Evolutionary conservation across 2,888 invertebrate species (phyloP).

Genomic region (Hyles lineata): DNA sequence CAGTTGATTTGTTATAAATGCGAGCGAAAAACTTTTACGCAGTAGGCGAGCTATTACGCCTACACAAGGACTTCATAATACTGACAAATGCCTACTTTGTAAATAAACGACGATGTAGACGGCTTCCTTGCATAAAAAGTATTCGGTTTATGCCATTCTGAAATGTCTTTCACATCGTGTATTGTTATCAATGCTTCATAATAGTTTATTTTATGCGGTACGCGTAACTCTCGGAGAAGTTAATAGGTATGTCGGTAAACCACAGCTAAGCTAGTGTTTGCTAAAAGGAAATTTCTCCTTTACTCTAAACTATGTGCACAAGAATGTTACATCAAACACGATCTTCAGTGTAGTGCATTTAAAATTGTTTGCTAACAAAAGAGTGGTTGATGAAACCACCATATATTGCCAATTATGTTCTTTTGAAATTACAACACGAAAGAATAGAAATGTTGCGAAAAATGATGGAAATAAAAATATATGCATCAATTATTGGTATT

Average conservation of each 20-base stretch:
- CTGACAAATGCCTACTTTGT: background rate
- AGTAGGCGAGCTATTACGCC: background rate
- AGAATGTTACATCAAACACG: background rate
- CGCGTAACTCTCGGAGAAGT: too few relatives aligned
- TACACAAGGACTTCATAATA: background rate
- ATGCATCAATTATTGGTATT: constrained; percentile 41
- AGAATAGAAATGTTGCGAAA: constrained; percentile 20
- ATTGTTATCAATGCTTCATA: too few relatives aligned
- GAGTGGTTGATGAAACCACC: background rate
- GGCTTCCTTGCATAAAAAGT: background rate
- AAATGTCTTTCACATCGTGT: too few relatives aligned
- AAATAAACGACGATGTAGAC: background rate
- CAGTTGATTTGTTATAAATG: background rate
- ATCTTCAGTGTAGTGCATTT: background rate
- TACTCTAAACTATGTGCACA: background rate
- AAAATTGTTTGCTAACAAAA: constrained; percentile 2
- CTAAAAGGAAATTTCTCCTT: background rate
- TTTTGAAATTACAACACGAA: constrained; percentile 16
- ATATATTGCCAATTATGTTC: background rate
- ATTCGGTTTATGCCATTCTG: background rate
- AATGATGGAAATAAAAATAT: constrained; percentile 41
- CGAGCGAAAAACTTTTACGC: background rate
- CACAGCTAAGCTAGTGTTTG: too few relatives aligned
- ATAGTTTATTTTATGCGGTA: too few relatives aligned
- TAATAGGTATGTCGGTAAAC: too few relatives aligned